Evolutionary conservation across 2,888 invertebrate genomes (phyloP).

Genomic region (Catocala fraxini): DNA sequence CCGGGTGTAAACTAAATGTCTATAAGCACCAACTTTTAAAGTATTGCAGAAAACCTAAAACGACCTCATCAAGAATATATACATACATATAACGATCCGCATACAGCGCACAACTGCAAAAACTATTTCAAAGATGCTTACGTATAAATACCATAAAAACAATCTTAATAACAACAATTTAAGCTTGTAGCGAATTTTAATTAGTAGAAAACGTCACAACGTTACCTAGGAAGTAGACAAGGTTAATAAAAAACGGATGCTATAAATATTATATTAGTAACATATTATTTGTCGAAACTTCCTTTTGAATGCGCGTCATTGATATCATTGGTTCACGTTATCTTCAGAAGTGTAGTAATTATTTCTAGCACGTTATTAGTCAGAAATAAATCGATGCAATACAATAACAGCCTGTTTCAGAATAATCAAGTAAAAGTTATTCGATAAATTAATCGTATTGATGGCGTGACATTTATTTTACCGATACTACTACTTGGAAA

Average conservation of each 20-base stretch:
- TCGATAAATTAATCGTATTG: too few species aligned
- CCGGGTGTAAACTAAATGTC: too few species aligned
- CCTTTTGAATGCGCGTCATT: conserved; percentile 19
- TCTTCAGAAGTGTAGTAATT: background rate
- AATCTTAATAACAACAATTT: background rate
- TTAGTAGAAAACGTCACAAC: conserved; percentile 25
- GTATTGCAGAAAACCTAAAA: too few species aligned
- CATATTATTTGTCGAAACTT: conserved; percentile 38
- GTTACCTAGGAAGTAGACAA: conserved; percentile 44
- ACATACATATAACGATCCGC: too few species aligned
- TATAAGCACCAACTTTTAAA: too few species aligned
- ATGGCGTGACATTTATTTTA: too few species aligned
- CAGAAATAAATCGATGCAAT: too few species aligned
- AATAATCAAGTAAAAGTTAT: too few species aligned
- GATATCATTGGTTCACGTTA: conserved; percentile 5
- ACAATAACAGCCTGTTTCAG: background rate
- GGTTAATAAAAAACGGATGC: conserved; percentile 38
- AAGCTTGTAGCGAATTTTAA: conserved; percentile 17
- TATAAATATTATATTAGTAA: conserved; percentile 33
- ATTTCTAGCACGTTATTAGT: too few species aligned
- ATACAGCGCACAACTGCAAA: background rate
- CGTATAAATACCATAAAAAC: conserved; percentile 2
- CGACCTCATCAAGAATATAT: too few species aligned
- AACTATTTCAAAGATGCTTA: conserved; percentile 4
- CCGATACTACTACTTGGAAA: too few species aligned